A percentile compares a stretch with the other conserved stretches of the same genome.
Conservation (phyloP, 2,797 vertebrate species). For the Urosaurus nigricauda region DNA sequence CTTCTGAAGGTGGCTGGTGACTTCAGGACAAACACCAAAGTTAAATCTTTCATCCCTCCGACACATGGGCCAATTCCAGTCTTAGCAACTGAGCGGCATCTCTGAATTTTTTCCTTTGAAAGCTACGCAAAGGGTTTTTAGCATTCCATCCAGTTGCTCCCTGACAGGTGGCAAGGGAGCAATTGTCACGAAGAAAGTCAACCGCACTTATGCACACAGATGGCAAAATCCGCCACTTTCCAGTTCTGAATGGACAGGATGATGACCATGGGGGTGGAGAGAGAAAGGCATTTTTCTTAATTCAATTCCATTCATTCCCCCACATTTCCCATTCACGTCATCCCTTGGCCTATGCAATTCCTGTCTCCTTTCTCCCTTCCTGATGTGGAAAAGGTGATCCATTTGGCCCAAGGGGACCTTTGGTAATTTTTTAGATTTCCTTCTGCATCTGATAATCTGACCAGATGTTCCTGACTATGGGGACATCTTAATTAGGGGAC, state of each 20-base stretch:
- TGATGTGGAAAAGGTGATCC: slow-evolving; percentile 76
- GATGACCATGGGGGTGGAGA: slow-evolving; percentile 8
- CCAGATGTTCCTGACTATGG: slow-evolving; percentile 65
- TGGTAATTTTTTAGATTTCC: slow-evolving; percentile 72
- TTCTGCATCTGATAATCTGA: slow-evolving; percentile 56
- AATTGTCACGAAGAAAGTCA: slow-evolving; percentile 34
- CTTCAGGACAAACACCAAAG: neutral
- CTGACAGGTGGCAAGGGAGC: slow-evolving; percentile 56
- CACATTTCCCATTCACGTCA: slow-evolving; percentile 69
- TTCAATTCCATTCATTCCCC: slow-evolving; percentile 74
- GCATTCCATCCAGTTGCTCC: neutral
- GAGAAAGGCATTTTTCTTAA: slow-evolving; percentile 55
- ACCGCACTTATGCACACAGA: slow-evolving; percentile 25
- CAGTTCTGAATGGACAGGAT: slow-evolving; percentile 62
- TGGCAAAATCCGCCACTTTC: slow-evolving; percentile 32
- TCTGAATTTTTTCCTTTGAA: neutral
- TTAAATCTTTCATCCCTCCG: slow-evolving; percentile 36
- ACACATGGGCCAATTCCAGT: neutral
- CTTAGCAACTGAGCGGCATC: neutral
- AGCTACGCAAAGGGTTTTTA: neutral
- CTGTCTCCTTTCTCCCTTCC: slow-evolving; percentile 72
- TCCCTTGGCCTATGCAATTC: slow-evolving; percentile 64
- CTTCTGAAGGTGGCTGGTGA: neutral
- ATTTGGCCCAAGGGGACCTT: slow-evolving; percentile 59
- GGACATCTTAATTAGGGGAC: slow-evolving; percentile 62